Evolutionary conservation across 2,113 vertebrate species (phyloP).

Genomic region (Peromyscus californicus): DNA sequence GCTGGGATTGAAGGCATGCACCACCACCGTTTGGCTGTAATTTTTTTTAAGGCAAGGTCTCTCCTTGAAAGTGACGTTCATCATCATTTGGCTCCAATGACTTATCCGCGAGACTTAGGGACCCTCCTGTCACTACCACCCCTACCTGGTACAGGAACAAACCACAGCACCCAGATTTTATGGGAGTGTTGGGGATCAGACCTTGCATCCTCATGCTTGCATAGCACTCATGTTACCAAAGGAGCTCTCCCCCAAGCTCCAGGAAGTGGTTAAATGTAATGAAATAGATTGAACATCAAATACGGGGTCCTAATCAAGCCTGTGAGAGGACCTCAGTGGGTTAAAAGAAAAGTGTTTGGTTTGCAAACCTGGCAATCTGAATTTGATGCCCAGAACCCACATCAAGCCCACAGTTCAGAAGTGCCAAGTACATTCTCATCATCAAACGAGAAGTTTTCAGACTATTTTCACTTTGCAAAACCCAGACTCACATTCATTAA

Average conservation of each 20-base stretch:
- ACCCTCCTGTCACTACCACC: background rate
- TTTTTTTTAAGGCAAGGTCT: background rate
- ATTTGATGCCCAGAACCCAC: background rate
- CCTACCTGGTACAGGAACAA: background rate
- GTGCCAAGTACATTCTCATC: accelerated
- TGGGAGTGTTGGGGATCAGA: background rate
- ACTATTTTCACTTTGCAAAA: background rate
- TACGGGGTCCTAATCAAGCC: accelerated
- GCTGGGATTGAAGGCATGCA: too few species aligned
- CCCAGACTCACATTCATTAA: accelerated
- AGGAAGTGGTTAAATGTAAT: background rate
- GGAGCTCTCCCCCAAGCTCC: background rate
- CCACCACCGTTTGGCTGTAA: background rate
- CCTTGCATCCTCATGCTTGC: background rate
- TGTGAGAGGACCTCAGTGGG: background rate
- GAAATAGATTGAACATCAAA: background rate
- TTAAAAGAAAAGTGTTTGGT: background rate
- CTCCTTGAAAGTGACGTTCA: background rate
- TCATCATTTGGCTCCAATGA: background rate
- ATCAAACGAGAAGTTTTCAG: accelerated
- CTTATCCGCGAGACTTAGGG: background rate
- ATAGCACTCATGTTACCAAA: background rate
- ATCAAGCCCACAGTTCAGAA: accelerated
- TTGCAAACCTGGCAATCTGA: background rate
- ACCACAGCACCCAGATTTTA: background rate